phyloP scores from a whole-genome alignment of 2,113 vertebrate genomes.

The Azemiops feae region DNA sequence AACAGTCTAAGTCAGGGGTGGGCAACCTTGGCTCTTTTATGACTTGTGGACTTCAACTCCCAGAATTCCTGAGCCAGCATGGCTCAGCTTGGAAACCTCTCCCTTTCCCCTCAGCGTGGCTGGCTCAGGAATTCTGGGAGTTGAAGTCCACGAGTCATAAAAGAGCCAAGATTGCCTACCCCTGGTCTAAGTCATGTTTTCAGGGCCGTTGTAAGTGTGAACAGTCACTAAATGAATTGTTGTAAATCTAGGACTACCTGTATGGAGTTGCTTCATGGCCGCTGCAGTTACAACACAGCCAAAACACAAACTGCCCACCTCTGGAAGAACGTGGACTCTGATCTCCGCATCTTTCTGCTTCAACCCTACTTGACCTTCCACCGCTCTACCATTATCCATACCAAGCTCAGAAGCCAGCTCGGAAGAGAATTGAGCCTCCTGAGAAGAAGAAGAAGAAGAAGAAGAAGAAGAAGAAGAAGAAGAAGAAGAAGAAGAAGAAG shows the following conservation, averaged over 20 bases:
- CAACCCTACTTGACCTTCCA: constrained; percentile 74
- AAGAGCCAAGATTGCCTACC: background rate
- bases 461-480: accelerated
- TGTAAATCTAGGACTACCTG: background rate
- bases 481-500: no score
- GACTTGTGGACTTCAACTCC: no score
- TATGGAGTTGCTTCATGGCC: background rate
- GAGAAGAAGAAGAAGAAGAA: accelerated
- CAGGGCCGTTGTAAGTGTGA: background rate
- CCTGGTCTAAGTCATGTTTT: no score
- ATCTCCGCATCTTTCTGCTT: constrained; percentile 74
- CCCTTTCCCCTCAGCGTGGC: no score
- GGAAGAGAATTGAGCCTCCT: constrained; percentile 61
- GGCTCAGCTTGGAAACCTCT: no score
- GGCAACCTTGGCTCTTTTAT: background rate
- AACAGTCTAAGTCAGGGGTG: background rate
- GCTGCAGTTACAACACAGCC: background rate
- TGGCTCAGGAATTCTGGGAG: no score
- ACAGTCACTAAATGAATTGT: background rate
- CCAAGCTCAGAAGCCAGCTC: constrained; percentile 62
- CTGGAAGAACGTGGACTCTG: constrained; percentile 50
- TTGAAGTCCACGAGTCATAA: no score
- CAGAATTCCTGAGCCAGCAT: no score
- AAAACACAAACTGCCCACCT: constrained; percentile 57
- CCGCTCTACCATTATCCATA: constrained; percentile 88